Conservation (phyloP, 2,888 invertebrate genomes). For the Ellobium chinense region DNA sequence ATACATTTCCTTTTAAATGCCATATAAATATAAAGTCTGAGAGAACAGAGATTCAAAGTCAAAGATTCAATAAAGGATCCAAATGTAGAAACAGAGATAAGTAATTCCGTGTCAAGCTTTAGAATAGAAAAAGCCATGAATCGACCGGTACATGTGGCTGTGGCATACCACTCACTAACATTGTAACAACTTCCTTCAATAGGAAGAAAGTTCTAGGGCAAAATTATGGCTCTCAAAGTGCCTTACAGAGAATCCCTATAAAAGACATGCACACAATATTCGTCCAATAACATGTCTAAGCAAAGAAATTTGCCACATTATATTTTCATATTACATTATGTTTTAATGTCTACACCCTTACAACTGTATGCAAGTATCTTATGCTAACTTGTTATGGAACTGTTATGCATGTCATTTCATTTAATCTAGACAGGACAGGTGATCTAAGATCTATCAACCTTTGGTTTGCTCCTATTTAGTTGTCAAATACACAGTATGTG, state of each 20-base stretch:
- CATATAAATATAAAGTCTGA: neutral
- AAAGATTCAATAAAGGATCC: too few species aligned
- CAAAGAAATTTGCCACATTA: constrained; percentile 1
- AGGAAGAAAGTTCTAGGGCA: constrained; percentile 27
- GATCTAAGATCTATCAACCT: constrained; percentile 42
- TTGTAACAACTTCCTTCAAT: constrained; percentile 29
- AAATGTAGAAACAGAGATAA: neutral
- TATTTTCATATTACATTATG: too few species aligned
- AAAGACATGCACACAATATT: neutral
- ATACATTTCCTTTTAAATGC: neutral
- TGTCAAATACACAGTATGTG: too few species aligned
- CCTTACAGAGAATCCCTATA: constrained; percentile 8
- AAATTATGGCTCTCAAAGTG: neutral
- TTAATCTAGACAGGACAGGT: constrained; percentile 45
- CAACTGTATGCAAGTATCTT: too few species aligned
- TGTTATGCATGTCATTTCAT: constrained; percentile 12
- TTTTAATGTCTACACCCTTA: too few species aligned
- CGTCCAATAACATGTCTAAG: neutral
- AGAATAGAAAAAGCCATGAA: constrained; percentile 26
- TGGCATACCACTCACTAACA: constrained; percentile 1
- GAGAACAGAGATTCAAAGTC: neutral
- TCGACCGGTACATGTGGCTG: constrained; percentile 2
- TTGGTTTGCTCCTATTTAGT: constrained; percentile 18
- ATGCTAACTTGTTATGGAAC: too few species aligned
- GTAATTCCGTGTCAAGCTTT: neutral